Conservation (phyloP, 2,797 vertebrate genomes). For the Todus mexicanus region DNA sequence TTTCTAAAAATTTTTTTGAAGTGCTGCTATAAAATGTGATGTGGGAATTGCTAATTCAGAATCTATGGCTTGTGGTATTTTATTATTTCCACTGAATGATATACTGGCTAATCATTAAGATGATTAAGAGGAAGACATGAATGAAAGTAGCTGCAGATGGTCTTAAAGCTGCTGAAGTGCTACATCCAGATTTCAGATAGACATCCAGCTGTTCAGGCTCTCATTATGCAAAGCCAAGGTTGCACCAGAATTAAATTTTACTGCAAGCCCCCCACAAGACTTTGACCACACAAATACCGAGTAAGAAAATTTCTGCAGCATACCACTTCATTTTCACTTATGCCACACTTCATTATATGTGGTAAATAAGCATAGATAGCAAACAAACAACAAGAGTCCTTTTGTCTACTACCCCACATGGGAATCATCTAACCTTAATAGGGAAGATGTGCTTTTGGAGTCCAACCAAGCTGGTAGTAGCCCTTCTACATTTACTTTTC, state of each 20-base stretch:
- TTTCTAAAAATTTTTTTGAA: neutral
- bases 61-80: neutral
- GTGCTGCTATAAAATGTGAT: neutral
- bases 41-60: neutral
- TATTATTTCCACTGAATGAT: neutral
- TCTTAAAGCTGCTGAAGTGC: neutral
- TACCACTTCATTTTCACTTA: neutral
- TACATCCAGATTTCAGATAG: neutral
- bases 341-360: neutral
- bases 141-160: constrained; percentile 41
- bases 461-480: neutral
- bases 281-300: constrained; percentile 10
- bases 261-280: neutral
- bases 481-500: neutral
- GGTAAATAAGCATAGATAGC: neutral
- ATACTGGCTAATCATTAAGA: neutral
- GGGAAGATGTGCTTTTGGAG: neutral
- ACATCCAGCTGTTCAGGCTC: neutral
- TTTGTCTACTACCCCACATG: neutral
- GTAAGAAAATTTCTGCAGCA: neutral
- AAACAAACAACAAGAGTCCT: neutral
- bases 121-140: constrained; percentile 23
- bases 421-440: neutral
- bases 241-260: constrained; percentile 13
- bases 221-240: neutral